Evolutionary conservation across 2,888 invertebrate species (phyloP).

Genomic region (Clusia tigrina): DNA sequence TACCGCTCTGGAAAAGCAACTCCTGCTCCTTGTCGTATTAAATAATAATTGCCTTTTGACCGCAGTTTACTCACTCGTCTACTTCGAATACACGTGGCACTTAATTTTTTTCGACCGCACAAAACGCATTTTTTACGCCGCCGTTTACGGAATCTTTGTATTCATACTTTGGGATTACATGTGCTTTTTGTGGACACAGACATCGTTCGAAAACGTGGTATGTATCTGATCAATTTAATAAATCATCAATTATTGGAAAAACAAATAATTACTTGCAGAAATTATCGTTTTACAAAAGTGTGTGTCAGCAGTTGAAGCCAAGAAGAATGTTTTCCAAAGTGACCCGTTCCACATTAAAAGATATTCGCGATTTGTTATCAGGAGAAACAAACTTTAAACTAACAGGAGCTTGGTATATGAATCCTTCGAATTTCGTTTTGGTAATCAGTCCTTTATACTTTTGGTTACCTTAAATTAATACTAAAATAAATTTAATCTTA

Average conservation of each 20-base stretch:
- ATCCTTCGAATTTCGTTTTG: background rate
- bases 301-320: background rate
- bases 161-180: constrained; percentile 53
- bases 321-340: background rate
- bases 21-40: constrained; percentile 45
- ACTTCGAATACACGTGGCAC: constrained; percentile 50
- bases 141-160: constrained; percentile 49
- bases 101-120: constrained; percentile 45
- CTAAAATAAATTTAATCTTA: background rate
- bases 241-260: background rate
- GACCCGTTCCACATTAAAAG: background rate
- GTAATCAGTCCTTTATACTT: background rate
- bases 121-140: constrained; percentile 49
- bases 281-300: background rate
- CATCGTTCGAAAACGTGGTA: constrained; percentile 42
- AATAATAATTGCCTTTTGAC: constrained; percentile 53
- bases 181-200: constrained; percentile 43
- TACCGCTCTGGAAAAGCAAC: constrained; percentile 40
- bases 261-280: background rate
- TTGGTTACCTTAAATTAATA: background rate
- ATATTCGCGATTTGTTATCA: background rate
- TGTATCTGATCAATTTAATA: constrained; percentile 18
- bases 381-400: background rate
- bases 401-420: background rate
- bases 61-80: constrained; percentile 46